Evolutionary conservation across 2,888 invertebrate species (phyloP).

Genomic region (Cerastis leucographa): DNA sequence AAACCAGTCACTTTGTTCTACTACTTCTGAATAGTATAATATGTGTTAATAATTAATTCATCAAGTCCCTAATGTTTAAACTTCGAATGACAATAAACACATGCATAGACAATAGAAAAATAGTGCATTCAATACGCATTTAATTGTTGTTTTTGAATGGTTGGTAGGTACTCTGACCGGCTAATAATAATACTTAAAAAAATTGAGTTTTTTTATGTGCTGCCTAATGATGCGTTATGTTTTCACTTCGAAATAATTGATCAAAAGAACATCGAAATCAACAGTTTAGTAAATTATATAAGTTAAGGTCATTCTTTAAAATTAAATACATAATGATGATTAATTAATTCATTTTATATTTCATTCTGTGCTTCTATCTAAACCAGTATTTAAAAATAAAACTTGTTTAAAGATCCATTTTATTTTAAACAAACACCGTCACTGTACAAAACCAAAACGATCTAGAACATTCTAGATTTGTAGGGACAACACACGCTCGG

Average conservation of each 20-base stretch:
- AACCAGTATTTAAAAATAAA: background rate
- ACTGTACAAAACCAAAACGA: slow-evolving; percentile 10
- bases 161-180: background rate
- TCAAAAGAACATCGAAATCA: too few species aligned
- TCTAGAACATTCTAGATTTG: slow-evolving; percentile 1
- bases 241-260: background rate
- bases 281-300: background rate
- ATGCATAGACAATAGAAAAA: background rate
- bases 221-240: too few species aligned
- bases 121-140: background rate
- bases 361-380: background rate
- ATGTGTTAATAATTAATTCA: too few species aligned
- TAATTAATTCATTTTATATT: background rate
- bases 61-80: background rate
- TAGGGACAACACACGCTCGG: slow-evolving; percentile 13
- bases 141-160: background rate
- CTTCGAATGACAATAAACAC: background rate
- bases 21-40: slow-evolving; percentile 24
- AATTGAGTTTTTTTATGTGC: background rate
- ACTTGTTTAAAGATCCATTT: background rate
- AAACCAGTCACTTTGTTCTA: slow-evolving; percentile 36
- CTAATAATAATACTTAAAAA: too few species aligned
- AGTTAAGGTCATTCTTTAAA: too few species aligned
- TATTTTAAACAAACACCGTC: background rate
- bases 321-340: too few species aligned